A percentile compares a stretch with the other conserved stretches of the same genome.
Conservation (phyloP, 1,140 invertebrate genomes). For the Zaprionus africanus region DNA sequence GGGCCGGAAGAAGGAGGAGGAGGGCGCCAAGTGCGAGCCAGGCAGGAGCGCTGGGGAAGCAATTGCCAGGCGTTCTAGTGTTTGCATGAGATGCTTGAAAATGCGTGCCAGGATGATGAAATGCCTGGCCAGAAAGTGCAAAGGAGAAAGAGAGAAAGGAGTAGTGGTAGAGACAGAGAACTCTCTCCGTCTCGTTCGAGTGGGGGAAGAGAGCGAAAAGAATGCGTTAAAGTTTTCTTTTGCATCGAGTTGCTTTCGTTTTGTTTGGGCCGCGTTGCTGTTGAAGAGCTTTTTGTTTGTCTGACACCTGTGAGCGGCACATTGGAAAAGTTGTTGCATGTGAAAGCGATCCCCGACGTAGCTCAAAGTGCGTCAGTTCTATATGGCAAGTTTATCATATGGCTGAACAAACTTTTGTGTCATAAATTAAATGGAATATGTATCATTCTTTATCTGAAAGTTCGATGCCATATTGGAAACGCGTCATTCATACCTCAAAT, state of each 20-base stretch:
- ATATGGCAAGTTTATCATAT: neutral
- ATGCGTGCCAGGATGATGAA: constrained; percentile 57
- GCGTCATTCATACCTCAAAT: neutral
- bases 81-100: constrained; percentile 72
- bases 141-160: neutral
- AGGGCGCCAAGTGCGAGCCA: neutral
- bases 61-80: constrained; percentile 41
- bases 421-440: neutral
- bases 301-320: constrained; percentile 38
- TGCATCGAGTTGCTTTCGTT: constrained; percentile 36
- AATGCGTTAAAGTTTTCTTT: constrained; percentile 66
- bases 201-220: neutral
- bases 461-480: too few species aligned
- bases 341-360: neutral
- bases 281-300: constrained; percentile 20
- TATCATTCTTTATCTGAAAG: neutral
- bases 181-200: too few species aligned
- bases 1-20: neutral
- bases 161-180: neutral
- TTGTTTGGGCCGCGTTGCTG: constrained; percentile 8
- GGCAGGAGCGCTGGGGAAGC: constrained; percentile 5
- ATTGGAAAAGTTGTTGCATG: constrained; percentile 30
- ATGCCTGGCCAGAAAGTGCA: constrained; percentile 16
- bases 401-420: neutral
- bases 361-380: neutral